Conservation (phyloP, 2,797 vertebrate genomes). For the Malacoctenus gilli region DNA sequence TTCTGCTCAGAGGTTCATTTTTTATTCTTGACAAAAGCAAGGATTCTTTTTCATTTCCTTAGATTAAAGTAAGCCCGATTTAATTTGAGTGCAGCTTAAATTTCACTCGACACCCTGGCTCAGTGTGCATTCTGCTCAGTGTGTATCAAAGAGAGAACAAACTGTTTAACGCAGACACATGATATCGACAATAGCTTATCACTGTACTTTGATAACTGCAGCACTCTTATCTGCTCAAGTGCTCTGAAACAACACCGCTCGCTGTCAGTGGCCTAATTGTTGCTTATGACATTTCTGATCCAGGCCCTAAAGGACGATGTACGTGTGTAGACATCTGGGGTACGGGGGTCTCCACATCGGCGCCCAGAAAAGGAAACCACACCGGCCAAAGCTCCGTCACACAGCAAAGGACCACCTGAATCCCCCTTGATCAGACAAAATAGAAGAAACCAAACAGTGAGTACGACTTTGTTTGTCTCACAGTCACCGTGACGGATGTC, state of each 20-base stretch:
- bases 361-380: constrained; percentile 80
- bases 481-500: background rate
- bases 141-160: too few relatives aligned
- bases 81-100: too few relatives aligned
- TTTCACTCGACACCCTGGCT: too few relatives aligned
- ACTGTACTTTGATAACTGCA: background rate
- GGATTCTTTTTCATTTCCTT: too few relatives aligned
- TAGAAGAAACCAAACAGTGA: background rate
- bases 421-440: constrained; percentile 71
- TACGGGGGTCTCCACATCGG: constrained; percentile 72
- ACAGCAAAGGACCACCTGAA: constrained; percentile 83
- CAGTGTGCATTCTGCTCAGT: too few relatives aligned
- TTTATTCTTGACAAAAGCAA: too few relatives aligned
- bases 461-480: background rate
- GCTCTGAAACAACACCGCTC: background rate
- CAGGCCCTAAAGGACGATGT: constrained; percentile 70
- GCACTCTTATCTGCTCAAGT: background rate
- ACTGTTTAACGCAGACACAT: too few relatives aligned
- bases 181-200: too few relatives aligned
- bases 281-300: constrained; percentile 68
- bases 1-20: too few relatives aligned
- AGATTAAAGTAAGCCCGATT: too few relatives aligned
- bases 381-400: constrained; percentile 69
- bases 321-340: constrained; percentile 81
- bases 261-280: constrained; percentile 20